Conservation (phyloP, 2,113 vertebrate genomes). For the Cnemophilus loriae region DNA sequence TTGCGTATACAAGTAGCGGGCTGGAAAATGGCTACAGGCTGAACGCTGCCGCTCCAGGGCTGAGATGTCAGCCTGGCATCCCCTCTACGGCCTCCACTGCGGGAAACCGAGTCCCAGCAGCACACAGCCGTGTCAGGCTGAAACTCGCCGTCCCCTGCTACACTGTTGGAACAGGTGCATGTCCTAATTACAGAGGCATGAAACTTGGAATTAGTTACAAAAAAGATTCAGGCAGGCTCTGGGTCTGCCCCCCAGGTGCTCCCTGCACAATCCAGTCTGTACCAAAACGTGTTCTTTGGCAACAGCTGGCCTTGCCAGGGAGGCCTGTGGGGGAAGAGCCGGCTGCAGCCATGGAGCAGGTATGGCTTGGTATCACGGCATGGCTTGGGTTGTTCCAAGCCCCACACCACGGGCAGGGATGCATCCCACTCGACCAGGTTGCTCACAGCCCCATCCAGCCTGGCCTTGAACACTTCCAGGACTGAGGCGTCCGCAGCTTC, state of each 20-base stretch:
- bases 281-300: rapidly evolving
- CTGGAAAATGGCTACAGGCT: not conserved
- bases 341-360: rapidly evolving
- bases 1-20: rapidly evolving
- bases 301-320: no score
- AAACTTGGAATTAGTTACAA: not conserved
- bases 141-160: rapidly evolving
- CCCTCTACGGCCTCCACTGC: rapidly evolving
- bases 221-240: no score
- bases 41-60: not conserved
- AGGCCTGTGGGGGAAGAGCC: rapidly evolving
- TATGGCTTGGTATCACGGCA: not conserved
- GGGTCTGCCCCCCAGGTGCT: not conserved
- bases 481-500: not conserved
- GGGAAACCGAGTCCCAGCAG: not conserved
- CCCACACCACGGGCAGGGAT: not conserved
- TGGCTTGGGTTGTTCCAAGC: not conserved
- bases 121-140: not conserved
- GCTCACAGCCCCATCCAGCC: not conserved
- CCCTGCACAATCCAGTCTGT: not conserved
- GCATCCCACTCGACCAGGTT: not conserved
- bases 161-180: rapidly evolving
- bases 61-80: not conserved
- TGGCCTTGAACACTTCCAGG: not conserved
- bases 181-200: not conserved